phyloP scores from a whole-genome alignment of 1,140 invertebrate species.

The Polypedilum vanderplanki region DNA sequence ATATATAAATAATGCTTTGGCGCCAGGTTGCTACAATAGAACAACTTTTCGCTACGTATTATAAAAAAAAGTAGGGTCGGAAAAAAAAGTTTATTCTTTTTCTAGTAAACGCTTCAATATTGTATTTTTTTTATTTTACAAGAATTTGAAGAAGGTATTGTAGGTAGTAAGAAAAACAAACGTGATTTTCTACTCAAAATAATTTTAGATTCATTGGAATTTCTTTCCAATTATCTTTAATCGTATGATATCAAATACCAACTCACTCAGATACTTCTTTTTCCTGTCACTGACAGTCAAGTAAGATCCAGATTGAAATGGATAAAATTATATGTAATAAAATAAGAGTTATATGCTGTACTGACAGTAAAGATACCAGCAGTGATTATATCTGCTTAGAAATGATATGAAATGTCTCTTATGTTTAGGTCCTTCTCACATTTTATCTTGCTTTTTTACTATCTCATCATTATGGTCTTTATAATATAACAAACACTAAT shows the following conservation, averaged over 20 bases:
- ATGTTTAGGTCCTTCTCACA: background rate
- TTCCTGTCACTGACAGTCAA: no score
- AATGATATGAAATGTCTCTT: background rate
- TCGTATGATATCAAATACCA: background rate
- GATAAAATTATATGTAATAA: background rate
- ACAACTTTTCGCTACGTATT: background rate
- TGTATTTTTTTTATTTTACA: no score
- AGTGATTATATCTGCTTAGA: background rate
- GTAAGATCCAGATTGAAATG: no score
- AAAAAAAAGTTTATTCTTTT: no score
- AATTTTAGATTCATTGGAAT: background rate
- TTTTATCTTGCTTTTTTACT: background rate
- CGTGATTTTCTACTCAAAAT: no score
- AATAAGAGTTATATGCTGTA: background rate
- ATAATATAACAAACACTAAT: background rate
- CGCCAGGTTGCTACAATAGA: background rate
- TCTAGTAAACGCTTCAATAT: no score
- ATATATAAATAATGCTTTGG: background rate
- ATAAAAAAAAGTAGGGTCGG: no score
- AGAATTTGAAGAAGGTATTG: no score
- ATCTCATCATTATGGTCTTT: background rate
- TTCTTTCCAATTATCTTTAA: slow-evolving; percentile 1
- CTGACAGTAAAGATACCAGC: background rate
- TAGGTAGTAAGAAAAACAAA: no score
- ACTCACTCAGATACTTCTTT: background rate